These are phyloP conservation scores for Caenorhabditis drosophilae DNA, from an alignment of 2,888 invertebrate species.

Conservation along the genomic window DNA sequence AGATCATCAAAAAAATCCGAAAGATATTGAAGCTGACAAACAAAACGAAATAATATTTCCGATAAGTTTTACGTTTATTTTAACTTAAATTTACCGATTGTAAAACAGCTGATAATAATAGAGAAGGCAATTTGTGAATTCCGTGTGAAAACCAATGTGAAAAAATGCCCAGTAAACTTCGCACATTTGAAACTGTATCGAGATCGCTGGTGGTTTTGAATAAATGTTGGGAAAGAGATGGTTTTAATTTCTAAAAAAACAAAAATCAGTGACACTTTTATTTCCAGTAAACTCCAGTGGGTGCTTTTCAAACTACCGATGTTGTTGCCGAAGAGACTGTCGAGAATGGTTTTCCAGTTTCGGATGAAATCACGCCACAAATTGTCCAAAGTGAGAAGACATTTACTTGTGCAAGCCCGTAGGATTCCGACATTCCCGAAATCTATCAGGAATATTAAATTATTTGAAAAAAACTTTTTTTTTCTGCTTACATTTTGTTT, in stretches of 20 bases:
- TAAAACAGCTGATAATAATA: conserved; percentile 49
- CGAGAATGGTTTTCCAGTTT: conserved; percentile 6
- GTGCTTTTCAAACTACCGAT: not conserved
- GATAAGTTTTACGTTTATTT: not conserved
- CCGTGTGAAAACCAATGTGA: conserved; percentile 64
- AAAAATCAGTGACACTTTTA: conserved; percentile 3
- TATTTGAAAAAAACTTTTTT: too few species aligned
- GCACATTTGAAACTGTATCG: conserved; percentile 61
- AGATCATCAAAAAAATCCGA: conserved; percentile 66
- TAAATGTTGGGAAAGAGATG: conserved; percentile 26
- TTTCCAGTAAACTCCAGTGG: not conserved
- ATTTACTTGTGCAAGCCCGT: conserved; percentile 56
- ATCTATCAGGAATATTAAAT: too few species aligned
- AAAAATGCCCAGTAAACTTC: conserved; percentile 64
- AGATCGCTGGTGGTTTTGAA: conserved; percentile 50
- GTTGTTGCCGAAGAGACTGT: not conserved
- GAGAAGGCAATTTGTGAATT: conserved; percentile 48
- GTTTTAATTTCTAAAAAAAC: conserved; percentile 16
- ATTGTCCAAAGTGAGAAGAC: conserved; percentile 59
- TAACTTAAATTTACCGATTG: conserved; percentile 38
- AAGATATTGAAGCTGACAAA: conserved; percentile 38
- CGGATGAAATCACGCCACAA: conserved; percentile 47
- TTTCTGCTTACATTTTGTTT: too few species aligned
- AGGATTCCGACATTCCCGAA: conserved; percentile 26
- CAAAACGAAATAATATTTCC: too few species aligned